Evolutionary conservation across 1,140 invertebrate genomes (phyloP), one percentile per base, ranked within the genome.

Genomic region (Drosophila parabipectinata): DNA sequence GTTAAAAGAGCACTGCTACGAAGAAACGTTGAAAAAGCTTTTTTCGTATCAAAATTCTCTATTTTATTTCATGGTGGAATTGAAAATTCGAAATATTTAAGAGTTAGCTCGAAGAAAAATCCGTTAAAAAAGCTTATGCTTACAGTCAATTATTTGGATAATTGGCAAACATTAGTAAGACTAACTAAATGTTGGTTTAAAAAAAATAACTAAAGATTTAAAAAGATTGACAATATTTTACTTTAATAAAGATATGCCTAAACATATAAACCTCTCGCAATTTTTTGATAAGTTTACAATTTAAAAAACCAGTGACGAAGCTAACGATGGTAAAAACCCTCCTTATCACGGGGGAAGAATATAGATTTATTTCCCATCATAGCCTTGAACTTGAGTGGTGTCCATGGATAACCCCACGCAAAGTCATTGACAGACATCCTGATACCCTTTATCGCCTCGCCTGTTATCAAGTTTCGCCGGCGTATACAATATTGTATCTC

Each of bases 321-420:
- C 47, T 28, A 24, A 18, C 15, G 37, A 57, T 30, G 14, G 24
- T 21, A 45, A 56, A 39, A 44, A 30, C 8, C 18, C 12, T 5
- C 15, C 47, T 72, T 45, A 72, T 72, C 52, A 12, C 3, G 0
- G 1, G 3, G 6, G n/a, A 47, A 0, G 50, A 50, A 30, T 12
- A 8, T 28, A 24, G 15, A 59, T 34, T 34, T 51, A 10, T 52
- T 44, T 18, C n/a, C 28, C 32, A 61, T 67, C 47, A 50, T 52
- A 74, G 12, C 72, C 72, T 74, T 74, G 72, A 74, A 74, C 71
- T 52, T 39, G 54, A 53, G n/a, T 51, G n/a, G 5, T 21, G 30
- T 24, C 37, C 30, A 37, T 7, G 50, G 50, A 72, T 48, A 60
- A 50, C 15, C 39, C 39, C 57, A 9, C 45, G 21, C 21, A 62